phyloP scores from a whole-genome alignment of 2,113 vertebrate genomes.

The Eolophus roseicapilla region DNA sequence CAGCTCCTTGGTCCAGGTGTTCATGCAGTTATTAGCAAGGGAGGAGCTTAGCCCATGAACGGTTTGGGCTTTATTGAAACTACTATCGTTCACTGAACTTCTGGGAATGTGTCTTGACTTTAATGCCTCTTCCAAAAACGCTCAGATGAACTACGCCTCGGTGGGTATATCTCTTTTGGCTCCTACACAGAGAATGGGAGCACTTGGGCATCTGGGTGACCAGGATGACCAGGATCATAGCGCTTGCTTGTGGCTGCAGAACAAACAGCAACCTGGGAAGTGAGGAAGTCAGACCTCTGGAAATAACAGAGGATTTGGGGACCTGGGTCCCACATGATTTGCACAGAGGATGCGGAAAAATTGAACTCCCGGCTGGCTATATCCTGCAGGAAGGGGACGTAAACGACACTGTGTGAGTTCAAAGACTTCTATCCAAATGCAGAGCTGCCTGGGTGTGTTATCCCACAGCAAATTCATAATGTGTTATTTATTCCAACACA shows the following conservation, averaged over 20 bases:
- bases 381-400: not conserved
- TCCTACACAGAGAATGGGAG: not conserved
- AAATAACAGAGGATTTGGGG: not conserved
- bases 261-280: not conserved
- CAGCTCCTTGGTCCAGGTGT: not conserved
- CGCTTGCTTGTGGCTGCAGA: not conserved
- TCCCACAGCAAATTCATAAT: not conserved
- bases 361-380: not conserved
- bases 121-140: not conserved
- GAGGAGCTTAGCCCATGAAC: not conserved
- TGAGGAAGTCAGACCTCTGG: not conserved
- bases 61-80: not conserved
- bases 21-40: not conserved
- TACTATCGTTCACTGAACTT: not conserved
- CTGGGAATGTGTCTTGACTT: not conserved
- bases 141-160: not conserved
- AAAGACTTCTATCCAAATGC: not conserved
- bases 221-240: not conserved
- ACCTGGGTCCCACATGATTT: not conserved
- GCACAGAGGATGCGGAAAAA: not conserved
- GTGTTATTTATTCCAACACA: not conserved
- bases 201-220: not conserved
- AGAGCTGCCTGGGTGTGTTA: not conserved
- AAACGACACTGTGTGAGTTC: not conserved
- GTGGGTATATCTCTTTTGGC: not conserved